Percentiles rank a stretch among this genome's conserved stretches.
phyloP scores from a whole-genome alignment of 2,113 vertebrate genomes.

The Benitochromis conjunctus region DNA sequence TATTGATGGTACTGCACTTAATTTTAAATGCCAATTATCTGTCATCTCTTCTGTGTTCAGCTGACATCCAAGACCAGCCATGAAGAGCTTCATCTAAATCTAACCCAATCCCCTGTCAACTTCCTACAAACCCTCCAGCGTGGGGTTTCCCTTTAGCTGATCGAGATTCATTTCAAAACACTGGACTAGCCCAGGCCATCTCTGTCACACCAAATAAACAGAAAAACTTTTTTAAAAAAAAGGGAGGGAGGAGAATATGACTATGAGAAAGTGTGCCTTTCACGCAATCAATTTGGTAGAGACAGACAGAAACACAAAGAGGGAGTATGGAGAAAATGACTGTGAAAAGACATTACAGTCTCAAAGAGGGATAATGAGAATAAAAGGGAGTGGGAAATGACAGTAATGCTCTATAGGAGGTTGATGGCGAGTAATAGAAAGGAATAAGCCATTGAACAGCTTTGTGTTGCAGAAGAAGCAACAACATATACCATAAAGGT shows the following conservation, averaged over 20 bases:
- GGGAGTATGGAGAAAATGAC: background rate
- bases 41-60: background rate
- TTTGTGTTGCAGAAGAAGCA: background rate
- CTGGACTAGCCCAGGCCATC: background rate
- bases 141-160: background rate
- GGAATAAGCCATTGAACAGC: background rate
- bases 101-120: background rate
- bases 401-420: background rate
- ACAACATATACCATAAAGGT: background rate
- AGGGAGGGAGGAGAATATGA: background rate
- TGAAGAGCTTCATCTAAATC: background rate
- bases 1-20: background rate
- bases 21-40: background rate
- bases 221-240: background rate
- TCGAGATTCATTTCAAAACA: background rate
- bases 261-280: background rate
- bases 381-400: background rate
- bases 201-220: background rate
- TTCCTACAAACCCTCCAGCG: background rate
- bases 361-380: background rate
- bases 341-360: background rate
- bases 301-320: background rate
- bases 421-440: background rate
- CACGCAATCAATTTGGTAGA: background rate
- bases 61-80: background rate